Base-by-base conservation (phyloP, 2,113 vertebrate genomes). In the Pangasianodon gigas region DNA sequence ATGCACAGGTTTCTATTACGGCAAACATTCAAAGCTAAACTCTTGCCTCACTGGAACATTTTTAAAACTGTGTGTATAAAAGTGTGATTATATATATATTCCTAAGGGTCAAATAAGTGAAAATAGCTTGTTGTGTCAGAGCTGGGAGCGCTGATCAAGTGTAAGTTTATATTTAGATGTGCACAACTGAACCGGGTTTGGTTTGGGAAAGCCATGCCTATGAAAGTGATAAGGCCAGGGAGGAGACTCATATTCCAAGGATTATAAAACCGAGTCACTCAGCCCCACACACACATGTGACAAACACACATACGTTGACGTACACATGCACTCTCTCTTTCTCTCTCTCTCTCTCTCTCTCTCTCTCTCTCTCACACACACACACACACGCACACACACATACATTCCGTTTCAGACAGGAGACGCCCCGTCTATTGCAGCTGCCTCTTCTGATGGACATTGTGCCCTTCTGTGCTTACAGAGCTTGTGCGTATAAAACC, bases 201-300 rank as follows among this genome's bases (percentile, higher is more conserved):
- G 88, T 90, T 91, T 91, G 92, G 90, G 90, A 90, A 90, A 92
- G 92, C 90, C 92, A 54, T 87, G 87, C 85, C 89, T 90, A 86
- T 90, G 87, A 89, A 91, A 84, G 89, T 88, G 90, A 91, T 92
- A 89, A 92, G 87, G 90, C 87, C 81, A 88, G 92, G 84, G 87
- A 90, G 90, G 92, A 91, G 82, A 91, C 90, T 85, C 92, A 92
- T 92, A 90, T 91, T 89, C 91, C 86, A 89, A 91, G 92, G 90
- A 92, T 92, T 92, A 90, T 86, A 89, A 74, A 91, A 86, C 88
- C 56, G 54, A 46, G 80, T 88, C 84, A 81, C 90, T 44, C 69
- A 37, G 67, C 46, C 82, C 21, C 82, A 79, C 85, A 65, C 87
- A 84, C 79, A 71, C 82, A 80, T n/a, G 62, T 75, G 79, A 79